Percentiles rank a stretch among this genome's conserved stretches.
Evolutionary conservation across 2,797 vertebrate species (phyloP).

Genomic region (Buphagus erythrorhynchus): DNA sequence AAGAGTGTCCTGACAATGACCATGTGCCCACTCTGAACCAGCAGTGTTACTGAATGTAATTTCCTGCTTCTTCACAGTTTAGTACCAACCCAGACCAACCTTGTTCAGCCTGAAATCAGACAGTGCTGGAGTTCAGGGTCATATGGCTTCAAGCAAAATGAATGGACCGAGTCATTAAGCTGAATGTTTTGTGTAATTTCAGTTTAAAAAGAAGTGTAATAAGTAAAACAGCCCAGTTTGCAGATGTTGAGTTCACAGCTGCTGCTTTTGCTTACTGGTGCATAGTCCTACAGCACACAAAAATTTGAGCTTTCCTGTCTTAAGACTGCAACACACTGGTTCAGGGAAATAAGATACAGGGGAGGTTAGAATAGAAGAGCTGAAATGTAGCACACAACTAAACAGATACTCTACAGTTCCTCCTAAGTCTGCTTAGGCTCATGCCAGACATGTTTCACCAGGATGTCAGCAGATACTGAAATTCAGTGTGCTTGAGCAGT

Average conservation of each 20-base stretch:
- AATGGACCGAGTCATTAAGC: neutral
- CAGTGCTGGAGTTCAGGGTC: neutral
- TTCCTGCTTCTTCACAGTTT: neutral
- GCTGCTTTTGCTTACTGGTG: slow-evolving; percentile 15
- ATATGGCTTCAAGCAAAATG: neutral
- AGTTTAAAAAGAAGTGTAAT: neutral
- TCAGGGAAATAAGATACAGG: neutral
- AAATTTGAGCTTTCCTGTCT: neutral
- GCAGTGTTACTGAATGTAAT: neutral
- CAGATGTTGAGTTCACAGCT: neutral
- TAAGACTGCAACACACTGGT: neutral
- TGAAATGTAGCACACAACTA: neutral
- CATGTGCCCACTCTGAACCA: neutral
- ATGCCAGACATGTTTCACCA: neutral
- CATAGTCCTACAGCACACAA: neutral
- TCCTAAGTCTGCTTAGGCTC: neutral
- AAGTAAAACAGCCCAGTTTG: neutral
- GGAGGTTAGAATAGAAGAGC: neutral
- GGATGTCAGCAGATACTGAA: neutral
- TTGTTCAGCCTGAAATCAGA: slow-evolving; percentile 3
- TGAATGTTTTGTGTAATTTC: neutral
- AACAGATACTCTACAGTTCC: neutral
- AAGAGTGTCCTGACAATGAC: neutral
- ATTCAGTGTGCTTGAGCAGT: neutral
- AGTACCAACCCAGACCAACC: neutral